Conservation (phyloP, 2,888 invertebrate species). For the Chrysolina americana region DNA sequence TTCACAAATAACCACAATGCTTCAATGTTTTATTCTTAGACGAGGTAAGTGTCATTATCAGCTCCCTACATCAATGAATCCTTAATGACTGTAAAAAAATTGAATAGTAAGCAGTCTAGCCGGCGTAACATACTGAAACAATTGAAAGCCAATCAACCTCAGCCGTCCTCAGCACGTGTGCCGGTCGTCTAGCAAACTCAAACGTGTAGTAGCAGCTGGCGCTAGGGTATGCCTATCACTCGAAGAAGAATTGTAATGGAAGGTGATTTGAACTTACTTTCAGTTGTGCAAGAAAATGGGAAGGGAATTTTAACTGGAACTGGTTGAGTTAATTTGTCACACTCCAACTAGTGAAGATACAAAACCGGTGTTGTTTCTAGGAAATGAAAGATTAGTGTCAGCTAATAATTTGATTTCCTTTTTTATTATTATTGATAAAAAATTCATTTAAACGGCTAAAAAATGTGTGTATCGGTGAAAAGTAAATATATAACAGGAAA, state of each 20-base stretch:
- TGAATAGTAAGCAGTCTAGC: constrained; percentile 54
- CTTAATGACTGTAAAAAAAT: constrained; percentile 37
- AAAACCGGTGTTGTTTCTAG: too few species aligned
- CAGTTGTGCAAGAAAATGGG: neutral
- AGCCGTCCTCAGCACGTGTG: constrained; percentile 55
- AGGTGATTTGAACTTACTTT: constrained; percentile 2
- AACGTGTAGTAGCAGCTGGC: constrained; percentile 41
- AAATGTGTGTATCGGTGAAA: too few species aligned
- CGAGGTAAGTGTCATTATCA: constrained; percentile 46
- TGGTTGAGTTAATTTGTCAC: neutral
- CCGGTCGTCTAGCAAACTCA: constrained; percentile 8
- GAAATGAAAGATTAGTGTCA: too few species aligned
- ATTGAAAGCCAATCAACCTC: constrained; percentile 50
- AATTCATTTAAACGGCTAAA: too few species aligned
- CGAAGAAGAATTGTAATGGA: constrained; percentile 12
- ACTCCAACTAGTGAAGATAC: neutral
- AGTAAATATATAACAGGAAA: too few species aligned
- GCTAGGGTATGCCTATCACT: constrained; percentile 25
- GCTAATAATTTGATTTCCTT: too few species aligned
- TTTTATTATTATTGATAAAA: too few species aligned
- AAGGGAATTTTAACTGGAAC: neutral
- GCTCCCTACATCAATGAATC: constrained; percentile 39
- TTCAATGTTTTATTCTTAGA: constrained; percentile 24
- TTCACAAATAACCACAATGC: neutral
- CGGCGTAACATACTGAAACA: constrained; percentile 51